These are phyloP conservation scores for Palythoa heliodiscus DNA, from an alignment of 92 coral and sea anemone species.

Conservation along the genomic window DNA sequence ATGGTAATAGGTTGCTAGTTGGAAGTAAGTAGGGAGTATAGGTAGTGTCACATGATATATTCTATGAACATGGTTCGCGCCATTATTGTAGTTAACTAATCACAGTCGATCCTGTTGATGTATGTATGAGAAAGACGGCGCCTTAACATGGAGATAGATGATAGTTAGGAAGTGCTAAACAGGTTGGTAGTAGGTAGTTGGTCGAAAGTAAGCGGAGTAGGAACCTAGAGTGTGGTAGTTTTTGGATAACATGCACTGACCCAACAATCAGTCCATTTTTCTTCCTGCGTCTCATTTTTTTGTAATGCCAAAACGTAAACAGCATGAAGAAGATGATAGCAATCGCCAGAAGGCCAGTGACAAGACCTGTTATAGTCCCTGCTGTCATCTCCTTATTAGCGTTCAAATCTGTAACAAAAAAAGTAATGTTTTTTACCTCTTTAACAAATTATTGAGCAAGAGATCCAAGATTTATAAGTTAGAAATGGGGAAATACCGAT, in stretches of 20 bases:
- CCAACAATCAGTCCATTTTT: slow-evolving; percentile 31
- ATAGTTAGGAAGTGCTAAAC: too few species aligned
- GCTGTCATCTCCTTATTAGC: not conserved
- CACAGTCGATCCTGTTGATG: too few species aligned
- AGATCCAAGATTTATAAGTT: too few species aligned
- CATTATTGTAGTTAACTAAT: too few species aligned
- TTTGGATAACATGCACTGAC: not conserved
- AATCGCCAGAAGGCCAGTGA: not conserved
- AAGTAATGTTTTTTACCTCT: not conserved
- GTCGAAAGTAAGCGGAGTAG: too few species aligned
- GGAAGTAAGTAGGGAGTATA: not conserved
- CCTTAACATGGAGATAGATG: too few species aligned
- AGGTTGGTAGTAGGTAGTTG: too few species aligned
- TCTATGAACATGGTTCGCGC: too few species aligned
- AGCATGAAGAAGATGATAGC: not conserved
- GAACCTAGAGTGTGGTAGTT: not conserved
- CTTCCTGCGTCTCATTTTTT: slow-evolving; percentile 15
- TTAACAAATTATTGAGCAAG: too few species aligned
- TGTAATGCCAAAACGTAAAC: not conserved
- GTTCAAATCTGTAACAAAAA: not conserved
- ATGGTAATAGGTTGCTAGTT: not conserved
- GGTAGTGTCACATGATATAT: too few species aligned
- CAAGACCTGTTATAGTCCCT: not conserved
- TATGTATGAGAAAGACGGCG: too few species aligned
- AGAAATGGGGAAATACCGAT: too few species aligned